Percentiles rank a stretch among this genome's conserved stretches.
These are phyloP conservation scores for Petrophora chlorosata DNA, from an alignment of 2,888 invertebrate genomes.

Conservation along the genomic window DNA sequence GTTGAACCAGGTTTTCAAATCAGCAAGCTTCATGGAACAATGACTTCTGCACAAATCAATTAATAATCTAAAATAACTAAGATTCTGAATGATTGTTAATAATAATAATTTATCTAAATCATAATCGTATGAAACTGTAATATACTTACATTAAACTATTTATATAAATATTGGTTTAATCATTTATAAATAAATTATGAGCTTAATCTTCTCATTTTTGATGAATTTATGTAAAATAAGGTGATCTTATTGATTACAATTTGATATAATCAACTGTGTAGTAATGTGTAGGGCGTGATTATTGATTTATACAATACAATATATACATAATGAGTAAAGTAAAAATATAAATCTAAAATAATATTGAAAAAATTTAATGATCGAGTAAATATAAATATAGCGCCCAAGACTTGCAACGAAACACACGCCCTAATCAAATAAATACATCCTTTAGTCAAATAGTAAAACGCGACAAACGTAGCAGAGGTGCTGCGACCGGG, in stretches of 20 bases:
- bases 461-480: no score
- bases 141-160: not conserved
- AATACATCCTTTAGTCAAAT: no score
- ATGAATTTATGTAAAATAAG: conserved; percentile 27
- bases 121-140: conserved; percentile 4
- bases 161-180: conserved; percentile 7
- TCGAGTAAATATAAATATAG: no score
- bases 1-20: no score
- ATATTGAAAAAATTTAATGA: no score
- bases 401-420: no score
- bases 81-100: not conserved
- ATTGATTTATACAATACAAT: not conserved
- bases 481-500: no score
- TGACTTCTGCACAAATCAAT: not conserved
- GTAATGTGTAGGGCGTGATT: not conserved
- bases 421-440: no score
- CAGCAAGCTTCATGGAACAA: no score
- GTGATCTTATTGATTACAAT: conserved; percentile 18
- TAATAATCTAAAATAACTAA: not conserved
- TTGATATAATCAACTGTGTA: conserved; percentile 20
- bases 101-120: not conserved
- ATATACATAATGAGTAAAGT: no score
- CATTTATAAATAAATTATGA: conserved; percentile 34
- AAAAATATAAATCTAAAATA: no score
- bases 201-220: conserved; percentile 48